These are phyloP conservation scores for Takifugu rubripes DNA, from an alignment of 2,797 vertebrate genomes.

Conservation along the genomic window DNA sequence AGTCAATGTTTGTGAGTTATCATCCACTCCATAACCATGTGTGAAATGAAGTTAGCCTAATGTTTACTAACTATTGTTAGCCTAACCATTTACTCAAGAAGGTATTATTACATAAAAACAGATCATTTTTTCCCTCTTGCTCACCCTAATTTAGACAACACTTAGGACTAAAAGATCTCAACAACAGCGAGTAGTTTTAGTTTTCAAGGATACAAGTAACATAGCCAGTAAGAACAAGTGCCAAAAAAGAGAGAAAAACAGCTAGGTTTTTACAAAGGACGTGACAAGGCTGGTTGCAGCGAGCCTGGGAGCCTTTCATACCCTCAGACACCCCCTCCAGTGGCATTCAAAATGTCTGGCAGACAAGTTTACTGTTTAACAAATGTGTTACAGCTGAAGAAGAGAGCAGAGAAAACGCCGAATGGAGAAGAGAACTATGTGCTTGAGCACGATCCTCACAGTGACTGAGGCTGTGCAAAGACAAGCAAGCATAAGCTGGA, in stretches of 20 bases:
- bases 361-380: conserved; percentile 2
- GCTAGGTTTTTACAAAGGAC: conserved; percentile 32
- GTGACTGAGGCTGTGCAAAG: conserved; percentile 37
- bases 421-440: conserved; percentile 19
- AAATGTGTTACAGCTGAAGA: conserved; percentile 17
- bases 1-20: too few relatives aligned
- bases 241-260: conserved; percentile 29
- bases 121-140: conserved; percentile 16
- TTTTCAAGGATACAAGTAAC: conserved; percentile 31
- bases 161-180: conserved; percentile 7
- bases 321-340: conserved; percentile 11
- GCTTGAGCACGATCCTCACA: conserved; percentile 28
- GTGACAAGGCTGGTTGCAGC: conserved; percentile 18
- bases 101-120: not conserved
- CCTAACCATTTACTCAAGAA: too few relatives aligned
- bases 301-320: conserved; percentile 26
- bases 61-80: too few relatives aligned
- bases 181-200: conserved; percentile 23
- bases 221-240: conserved; percentile 28
- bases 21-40: too few relatives aligned
- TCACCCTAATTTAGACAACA: conserved; percentile 16
- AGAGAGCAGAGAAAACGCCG: not conserved
- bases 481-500: conserved; percentile 61
- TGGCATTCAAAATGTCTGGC: conserved; percentile 15
- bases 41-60: too few relatives aligned